phyloP scores from a whole-genome alignment of 2,888 invertebrate species.

The Monoplex corrugatus region DNA sequence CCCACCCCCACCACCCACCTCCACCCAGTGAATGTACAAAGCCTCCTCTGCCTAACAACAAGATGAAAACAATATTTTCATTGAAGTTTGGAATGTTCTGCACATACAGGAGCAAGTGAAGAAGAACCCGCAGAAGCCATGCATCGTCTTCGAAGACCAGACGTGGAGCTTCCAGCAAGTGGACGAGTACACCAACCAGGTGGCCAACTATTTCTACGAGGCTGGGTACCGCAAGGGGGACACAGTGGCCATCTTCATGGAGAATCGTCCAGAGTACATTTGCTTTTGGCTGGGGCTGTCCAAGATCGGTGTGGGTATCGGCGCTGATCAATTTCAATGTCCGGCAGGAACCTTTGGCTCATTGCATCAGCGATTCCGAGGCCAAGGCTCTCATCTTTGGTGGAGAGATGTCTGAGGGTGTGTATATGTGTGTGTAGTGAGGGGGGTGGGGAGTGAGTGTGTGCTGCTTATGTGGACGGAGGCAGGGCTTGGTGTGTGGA shows the following conservation, averaged over 20 bases:
- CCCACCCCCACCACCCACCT: too few relatives aligned
- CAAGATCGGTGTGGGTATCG: constrained; percentile 85
- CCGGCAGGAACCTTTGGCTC: constrained; percentile 90
- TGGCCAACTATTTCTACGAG: constrained; percentile 77
- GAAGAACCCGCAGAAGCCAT: constrained; percentile 91
- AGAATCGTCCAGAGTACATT: constrained; percentile 95
- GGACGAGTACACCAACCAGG: constrained; percentile 74
- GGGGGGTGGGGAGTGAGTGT: not conserved
- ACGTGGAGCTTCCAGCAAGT: constrained; percentile 93
- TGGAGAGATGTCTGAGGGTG: constrained; percentile 74
- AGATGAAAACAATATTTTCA: too few relatives aligned
- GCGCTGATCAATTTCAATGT: constrained; percentile 97
- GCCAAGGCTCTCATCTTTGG: constrained; percentile 92
- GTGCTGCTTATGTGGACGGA: not conserved
- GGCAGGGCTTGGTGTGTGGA: not conserved
- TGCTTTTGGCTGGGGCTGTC: constrained; percentile 96
- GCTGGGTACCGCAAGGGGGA: constrained; percentile 87
- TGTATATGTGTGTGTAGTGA: not conserved
- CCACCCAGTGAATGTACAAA: too few relatives aligned
- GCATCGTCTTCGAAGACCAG: constrained; percentile 91
- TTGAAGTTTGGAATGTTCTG: constrained; percentile 73
- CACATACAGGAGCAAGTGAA: constrained; percentile 79
- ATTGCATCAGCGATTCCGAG: constrained; percentile 89
- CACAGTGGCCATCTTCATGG: constrained; percentile 93
- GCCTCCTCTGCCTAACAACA: too few relatives aligned